Base-by-base conservation (phyloP, 2,888 invertebrate genomes). In the Coronaproctus castanopsis region DNA sequence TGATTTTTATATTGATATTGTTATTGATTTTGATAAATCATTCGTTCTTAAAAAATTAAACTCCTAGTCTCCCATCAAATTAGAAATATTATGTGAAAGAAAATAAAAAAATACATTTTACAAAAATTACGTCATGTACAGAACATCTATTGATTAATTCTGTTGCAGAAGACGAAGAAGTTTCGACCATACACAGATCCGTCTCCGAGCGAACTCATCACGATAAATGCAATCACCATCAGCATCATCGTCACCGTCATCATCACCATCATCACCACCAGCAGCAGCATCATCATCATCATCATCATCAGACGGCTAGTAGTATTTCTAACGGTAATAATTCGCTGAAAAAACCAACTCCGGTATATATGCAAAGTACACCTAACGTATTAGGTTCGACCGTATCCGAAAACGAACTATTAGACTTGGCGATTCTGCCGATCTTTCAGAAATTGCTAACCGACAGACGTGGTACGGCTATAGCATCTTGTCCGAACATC, bases 361-460 rank as follows among this genome's bases (percentile, higher is more conserved):
- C 67, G 74, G 76, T 62, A 3, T 78, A 78, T 67, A 78, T 77
- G 64, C 79, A 79, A 65, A 79, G 79, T 66, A 79, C 79, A 2
- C 80, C 80, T 14, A 78, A 80, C 67, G 79, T 80, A 52, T 60
- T 59, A 23, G 67, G 65, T 53, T 72, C 76, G 1, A 87, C 86
- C 24, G 84, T 85, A 64, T 87, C 87, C 0, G 88, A 87, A 69
- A 85, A 87, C 0, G 88, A 89, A 70, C 74, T 88, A 14, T 78
- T 89, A 64, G 89, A 89, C 70, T 81, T 84, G 57, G 87, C 88
- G 63, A 89, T 91, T 66, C 74, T 90, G 67, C 91, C 91, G 18
- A 91, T 91, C 70, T 91, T 91, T 75, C 87, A 90, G 68, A 90
- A 90, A 72, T 77, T 89, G n/a, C 77, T 89, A 56, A 87, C 86